Evolutionary conservation across 2,888 invertebrate genomes (phyloP), one percentile per base, ranked within the genome.

Genomic region (Tipula helvola): DNA sequence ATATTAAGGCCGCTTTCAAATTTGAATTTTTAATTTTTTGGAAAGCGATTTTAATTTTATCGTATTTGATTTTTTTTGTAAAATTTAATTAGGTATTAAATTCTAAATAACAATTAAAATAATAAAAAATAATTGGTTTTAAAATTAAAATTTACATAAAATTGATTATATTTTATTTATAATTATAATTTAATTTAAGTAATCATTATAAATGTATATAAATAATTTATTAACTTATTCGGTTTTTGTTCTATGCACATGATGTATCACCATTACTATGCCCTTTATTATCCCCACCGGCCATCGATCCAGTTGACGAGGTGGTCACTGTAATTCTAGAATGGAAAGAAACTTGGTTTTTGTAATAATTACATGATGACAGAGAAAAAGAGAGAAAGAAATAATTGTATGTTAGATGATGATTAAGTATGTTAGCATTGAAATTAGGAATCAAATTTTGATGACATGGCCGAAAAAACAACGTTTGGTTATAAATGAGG

Each of bases 251-350:
- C 88, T 89, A 89, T 87, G 89, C 89, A 88, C 88, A 89, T 83
- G 89, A 89, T 87, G 89, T 88, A 87, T 90, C 89, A 87, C 90
- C 90, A 88, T 90, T 90, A 87, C 89, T 89, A 39, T 89, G 88
- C 87, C 88, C 88, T 87, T 88, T 88, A 47, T 87, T 88, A 71
- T 71, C 71, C 10, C 71, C 71, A 71, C 71, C 71, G 87, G 87
- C 89, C 90, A 88, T 90, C 89, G 88, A 90, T 88, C 91, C 89
- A 88, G 90, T 90, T 88, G 91, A 91, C 88, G 91, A 90, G 89
- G 91, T 91, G 89, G 91, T 91, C 89, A 91, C 89, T 89, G 90
- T 91, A 88, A 91, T 90, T 90, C 91, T 91, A 91, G 88, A 91
- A 91, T 89, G 90, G 90, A 90, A 91, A 90, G 90, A 90, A 90